phyloP scores from a whole-genome alignment of 2,113 vertebrate species.

The Pycnonotus jocosus region DNA sequence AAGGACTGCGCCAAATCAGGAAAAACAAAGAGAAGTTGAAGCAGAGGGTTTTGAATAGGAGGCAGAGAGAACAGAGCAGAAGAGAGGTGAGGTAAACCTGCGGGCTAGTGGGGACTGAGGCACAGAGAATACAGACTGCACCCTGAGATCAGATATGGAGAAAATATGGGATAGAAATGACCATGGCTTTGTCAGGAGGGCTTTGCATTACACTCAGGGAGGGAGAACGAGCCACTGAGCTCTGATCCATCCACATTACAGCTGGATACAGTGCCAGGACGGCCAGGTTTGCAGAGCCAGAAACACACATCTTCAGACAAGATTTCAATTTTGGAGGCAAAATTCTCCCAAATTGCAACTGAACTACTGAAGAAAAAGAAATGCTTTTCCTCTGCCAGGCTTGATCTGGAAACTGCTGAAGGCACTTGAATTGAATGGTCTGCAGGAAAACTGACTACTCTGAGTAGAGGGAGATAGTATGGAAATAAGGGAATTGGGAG shows the following conservation, averaged over 20 bases:
- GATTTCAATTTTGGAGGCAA: neutral
- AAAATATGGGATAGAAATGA: neutral
- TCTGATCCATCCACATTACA: neutral
- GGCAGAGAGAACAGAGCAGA: neutral
- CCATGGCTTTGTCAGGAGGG: neutral
- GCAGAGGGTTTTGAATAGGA: neutral
- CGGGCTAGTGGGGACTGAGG: rapidly evolving
- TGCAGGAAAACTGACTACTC: neutral
- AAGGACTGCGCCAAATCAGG: neutral
- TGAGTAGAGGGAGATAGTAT: neutral
- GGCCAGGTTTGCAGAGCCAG: neutral
- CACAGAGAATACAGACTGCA: neutral
- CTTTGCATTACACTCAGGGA: neutral
- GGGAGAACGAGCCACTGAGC: neutral
- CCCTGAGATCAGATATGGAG: neutral
- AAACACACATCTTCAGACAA: neutral
- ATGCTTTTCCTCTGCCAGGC: neutral
- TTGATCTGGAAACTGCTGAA: neutral
- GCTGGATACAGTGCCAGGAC: neutral
- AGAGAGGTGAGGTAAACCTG: neutral
- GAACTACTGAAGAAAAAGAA: neutral
- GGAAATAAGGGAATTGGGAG: neutral
- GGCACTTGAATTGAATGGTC: neutral
- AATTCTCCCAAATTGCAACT: neutral
- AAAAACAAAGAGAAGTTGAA: neutral